Base-by-base conservation (phyloP, 2,888 invertebrate species). In the Archips crataeganus region DNA sequence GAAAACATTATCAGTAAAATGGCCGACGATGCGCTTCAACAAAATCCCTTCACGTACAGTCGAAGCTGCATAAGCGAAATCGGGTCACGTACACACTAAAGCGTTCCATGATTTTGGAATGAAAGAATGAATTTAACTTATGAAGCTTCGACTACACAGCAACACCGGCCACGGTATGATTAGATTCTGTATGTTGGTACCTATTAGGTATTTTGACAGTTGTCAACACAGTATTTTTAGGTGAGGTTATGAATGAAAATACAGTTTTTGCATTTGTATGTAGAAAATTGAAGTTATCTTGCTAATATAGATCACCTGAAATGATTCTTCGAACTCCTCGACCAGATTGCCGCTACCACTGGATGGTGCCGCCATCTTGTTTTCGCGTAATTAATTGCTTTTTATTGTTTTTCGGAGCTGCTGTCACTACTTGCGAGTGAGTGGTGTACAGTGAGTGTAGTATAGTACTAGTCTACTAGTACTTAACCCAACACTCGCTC, bases 271-370 rank as follows among this genome's bases (percentile, higher is more conserved):
- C 72, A 63, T 67, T 60, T 70, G 68, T 70, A 59, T 11, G 62
- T 74, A 59, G 63, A 65, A 57, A 69, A 61, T 71, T 73, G 68
- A 65, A 36, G 34, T 6, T 36, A 36, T 47, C 57, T 13, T 32
- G 49, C 45, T 11, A 36, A 42, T 6, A 62, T 15, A 67, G 76
- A 84, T 89, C 94, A 97, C 97, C 95, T 98, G 98, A 91, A 98
- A 98, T 3, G 98, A 97, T 94, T 98, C 98, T 91, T 98, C 98
- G 84, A 98, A 98, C 90, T 98, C 98, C 85, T 98, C 98, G 69
- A 98, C 97, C 70, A 98, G 93, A 94, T 98, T 98, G 60, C 97
- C 97, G 89, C 97, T 97, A 75, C 97, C 97, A 86, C 97, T 98
- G 75, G 97, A 97, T 76, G 97, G 97, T 75, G 97, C 96, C 85